phyloP scores from a whole-genome alignment of 2,113 vertebrate genomes.

The Eonycteris spelaea region DNA sequence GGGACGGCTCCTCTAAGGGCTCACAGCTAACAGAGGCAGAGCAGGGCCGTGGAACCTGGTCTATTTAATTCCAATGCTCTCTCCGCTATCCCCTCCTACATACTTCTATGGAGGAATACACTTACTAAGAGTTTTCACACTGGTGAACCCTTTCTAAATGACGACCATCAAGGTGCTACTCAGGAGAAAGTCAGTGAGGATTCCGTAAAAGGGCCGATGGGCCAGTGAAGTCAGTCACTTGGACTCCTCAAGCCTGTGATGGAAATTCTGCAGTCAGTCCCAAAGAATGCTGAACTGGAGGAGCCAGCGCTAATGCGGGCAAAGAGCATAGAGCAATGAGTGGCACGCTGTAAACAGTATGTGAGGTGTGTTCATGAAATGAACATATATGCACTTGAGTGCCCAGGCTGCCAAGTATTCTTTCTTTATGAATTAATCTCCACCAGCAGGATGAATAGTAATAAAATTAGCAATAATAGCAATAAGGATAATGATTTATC shows the following conservation, averaged over 20 bases:
- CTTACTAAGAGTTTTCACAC: background rate
- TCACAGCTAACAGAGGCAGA: background rate
- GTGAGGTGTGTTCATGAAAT: background rate
- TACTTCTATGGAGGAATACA: background rate
- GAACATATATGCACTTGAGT: background rate
- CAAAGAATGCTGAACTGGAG: background rate
- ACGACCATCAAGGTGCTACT: background rate
- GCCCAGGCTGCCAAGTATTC: background rate
- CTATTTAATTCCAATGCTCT: background rate
- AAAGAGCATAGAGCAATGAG: background rate
- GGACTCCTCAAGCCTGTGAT: background rate
- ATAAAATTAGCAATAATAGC: background rate
- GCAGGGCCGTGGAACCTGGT: background rate
- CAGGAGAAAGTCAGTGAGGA: background rate
- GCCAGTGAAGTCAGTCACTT: background rate
- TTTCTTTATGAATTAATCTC: background rate
- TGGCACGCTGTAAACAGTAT: accelerated
- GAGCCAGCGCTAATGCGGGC: background rate
- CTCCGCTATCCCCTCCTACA: background rate
- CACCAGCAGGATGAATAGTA: background rate
- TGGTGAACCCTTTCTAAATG: background rate
- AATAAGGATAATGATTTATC: background rate
- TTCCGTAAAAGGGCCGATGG: accelerated
- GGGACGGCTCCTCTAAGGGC: background rate
- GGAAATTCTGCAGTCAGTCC: background rate